Base-by-base conservation (phyloP, 2,888 invertebrate genomes). In the Xestia xanthographa region DNA sequence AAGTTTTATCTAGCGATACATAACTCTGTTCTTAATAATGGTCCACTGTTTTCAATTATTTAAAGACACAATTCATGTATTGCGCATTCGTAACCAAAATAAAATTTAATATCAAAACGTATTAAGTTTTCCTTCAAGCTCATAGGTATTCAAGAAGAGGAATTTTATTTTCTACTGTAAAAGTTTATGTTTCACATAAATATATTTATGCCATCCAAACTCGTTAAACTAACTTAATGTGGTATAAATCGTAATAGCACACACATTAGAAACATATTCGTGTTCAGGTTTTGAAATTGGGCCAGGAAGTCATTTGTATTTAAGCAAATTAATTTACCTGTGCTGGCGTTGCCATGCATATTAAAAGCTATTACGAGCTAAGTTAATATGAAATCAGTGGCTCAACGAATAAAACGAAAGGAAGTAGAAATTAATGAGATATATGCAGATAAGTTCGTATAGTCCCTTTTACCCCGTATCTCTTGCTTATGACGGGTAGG, bases 121-220 rank as follows among this genome's bases (percentile, higher is more conserved):
- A 60, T 66, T 66, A 41, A 20, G 17, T 26, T 66, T 53, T 60
- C 68, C 65, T 66, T 66, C 70, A 53, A 38, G 11, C 60, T 62
- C 38, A 62, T 79, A n/a, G 43, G 60, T 53, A 77, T 62, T 56
- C 60, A 70, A 72, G 43, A 50, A 60, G 63, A 70, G 41, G 41
- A 62, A 70, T 71, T 68, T 77, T 78, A 82, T 80, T 76, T 84
- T 58, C 53, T 60, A 50, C 75, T 60, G 50, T 63, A 84, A 84
- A 87, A 80, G 34, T 83, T 87, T 79, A 84, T 70, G 77, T 75
- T 80, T 66, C 67, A 69, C 74, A 80, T 85, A 87, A 80, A 87
- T 72, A 60, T 77, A 77, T 85, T 71, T 75, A 72, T 72, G 69
- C 58, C 56, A 81, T 80, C 71, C 79, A 72, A 77, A 67, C 77